These are phyloP conservation scores for Aspidoscelis tigris DNA, from an alignment of 2,113 vertebrate species.

Conservation along the genomic window DNA sequence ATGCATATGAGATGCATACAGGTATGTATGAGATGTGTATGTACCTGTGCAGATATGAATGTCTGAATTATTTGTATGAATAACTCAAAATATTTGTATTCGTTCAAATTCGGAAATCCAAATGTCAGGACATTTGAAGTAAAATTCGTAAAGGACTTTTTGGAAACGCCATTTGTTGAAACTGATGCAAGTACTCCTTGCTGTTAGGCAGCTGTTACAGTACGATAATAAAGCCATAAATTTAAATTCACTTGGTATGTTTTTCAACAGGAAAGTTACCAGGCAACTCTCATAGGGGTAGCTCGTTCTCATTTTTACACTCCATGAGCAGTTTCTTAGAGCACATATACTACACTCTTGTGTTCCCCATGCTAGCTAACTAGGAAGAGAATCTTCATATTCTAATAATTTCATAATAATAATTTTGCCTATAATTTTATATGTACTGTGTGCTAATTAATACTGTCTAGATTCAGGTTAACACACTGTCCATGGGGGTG, in stretches of 20 bases:
- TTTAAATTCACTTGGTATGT: constrained; percentile 33
- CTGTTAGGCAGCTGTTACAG: constrained; percentile 44
- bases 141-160: constrained; percentile 43
- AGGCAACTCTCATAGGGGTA: neutral
- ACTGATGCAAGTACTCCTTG: constrained; percentile 37
- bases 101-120: too few species aligned
- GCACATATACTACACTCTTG: neutral
- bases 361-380: neutral
- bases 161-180: constrained; percentile 24
- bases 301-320: constrained; percentile 29
- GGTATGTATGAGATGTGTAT: too few species aligned
- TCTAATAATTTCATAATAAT: neutral
- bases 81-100: too few species aligned
- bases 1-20: too few species aligned
- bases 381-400: neutral
- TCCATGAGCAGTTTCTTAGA: neutral
- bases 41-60: too few species aligned
- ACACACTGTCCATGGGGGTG: neutral
- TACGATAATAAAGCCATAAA: constrained; percentile 26
- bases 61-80: too few species aligned
- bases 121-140: neutral
- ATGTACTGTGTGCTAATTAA: neutral
- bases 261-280: constrained; percentile 40
- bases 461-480: neutral
- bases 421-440: constrained; percentile 4